Percentiles rank a stretch among this genome's conserved stretches.
Conservation (phyloP, 2,888 invertebrate species). For the Arenicola marina region DNA sequence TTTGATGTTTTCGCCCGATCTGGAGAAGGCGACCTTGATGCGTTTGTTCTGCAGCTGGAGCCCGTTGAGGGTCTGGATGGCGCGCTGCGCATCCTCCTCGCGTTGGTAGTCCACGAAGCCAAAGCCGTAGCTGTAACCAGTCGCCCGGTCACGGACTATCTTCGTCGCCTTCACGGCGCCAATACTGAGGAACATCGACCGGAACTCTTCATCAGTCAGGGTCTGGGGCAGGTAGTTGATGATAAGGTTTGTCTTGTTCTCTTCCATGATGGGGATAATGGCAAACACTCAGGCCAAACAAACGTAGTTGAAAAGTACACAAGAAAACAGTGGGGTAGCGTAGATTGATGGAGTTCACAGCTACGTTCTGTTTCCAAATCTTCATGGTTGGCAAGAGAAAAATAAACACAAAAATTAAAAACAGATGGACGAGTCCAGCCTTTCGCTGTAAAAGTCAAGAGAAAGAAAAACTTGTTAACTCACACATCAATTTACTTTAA, state of each 20-base stretch:
- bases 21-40: conserved; percentile 90
- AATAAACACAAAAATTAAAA: conserved; percentile 3
- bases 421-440: too few relatives aligned
- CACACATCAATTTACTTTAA: too few relatives aligned
- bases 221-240: conserved; percentile 95
- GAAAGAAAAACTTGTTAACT: too few relatives aligned
- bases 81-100: conserved; percentile 82
- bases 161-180: conserved; percentile 88
- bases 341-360: background rate
- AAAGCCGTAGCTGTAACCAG: conserved; percentile 95
- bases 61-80: conserved; percentile 86
- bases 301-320: too few relatives aligned
- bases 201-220: conserved; percentile 88
- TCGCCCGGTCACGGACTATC: conserved; percentile 68
- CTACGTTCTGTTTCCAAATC: background rate
- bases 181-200: conserved; percentile 83
- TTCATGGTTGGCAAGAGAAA: background rate
- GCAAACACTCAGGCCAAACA: too few relatives aligned
- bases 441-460: too few relatives aligned
- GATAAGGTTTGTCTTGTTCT: conserved; percentile 73
- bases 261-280: background rate
- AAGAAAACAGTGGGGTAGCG: too few relatives aligned
- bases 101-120: conserved; percentile 91
- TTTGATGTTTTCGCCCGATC: conserved; percentile 89
- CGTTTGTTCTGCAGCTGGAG: conserved; percentile 87